Base-by-base conservation (phyloP, 2,797 vertebrate species). In the Cichlasoma orientale region DNA sequence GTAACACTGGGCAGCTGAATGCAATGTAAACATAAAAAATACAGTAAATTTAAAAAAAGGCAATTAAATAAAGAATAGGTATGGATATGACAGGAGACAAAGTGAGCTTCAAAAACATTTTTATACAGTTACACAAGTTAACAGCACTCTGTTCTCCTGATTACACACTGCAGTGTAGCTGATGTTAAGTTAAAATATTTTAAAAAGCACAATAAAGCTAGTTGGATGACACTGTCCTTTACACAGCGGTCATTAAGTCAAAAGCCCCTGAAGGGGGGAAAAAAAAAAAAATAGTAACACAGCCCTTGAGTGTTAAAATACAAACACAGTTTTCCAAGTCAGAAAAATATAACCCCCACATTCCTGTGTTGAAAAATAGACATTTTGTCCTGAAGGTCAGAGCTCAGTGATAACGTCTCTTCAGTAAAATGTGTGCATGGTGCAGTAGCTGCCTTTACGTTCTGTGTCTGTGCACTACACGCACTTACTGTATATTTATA, bases 311-410 rank as follows among this genome's bases (percentile, higher is more conserved):
- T 91, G 89, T 88, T 84, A 58, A 85, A 88, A 88, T 92, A 93
- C 88, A 92, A 88, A 92, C 61, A 36, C 61, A 36, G 77, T 86
- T 86, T 36, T 85, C 41, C 16, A 55, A 84, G 73, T 88, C 83
- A 86, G 74, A 92, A 93, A 92, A 92, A 94, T 92, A 95, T 78
- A 94, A 91, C 86, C 92, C 86, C 77, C 91, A 92, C 82, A 83
- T 87, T 93, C 87, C 88, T 87, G 89, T 84, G 91, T 92, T 92
- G 77, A 93, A 95, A 94, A 95, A 95, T 93, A 94, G 85, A 93
- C 82, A 80, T 91, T 90, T 94, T 93, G 88, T 89, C 90, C 92
- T 87, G 77, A 82, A 90, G 59, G 71, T 89, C 61, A 86, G 74
- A 84, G 84, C 61, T 86, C 75, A 78, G 81, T 82, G 87, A 82